These are phyloP conservation scores for Phymatocera aterrima DNA, from an alignment of 2,888 invertebrate species.

Conservation along the genomic window DNA sequence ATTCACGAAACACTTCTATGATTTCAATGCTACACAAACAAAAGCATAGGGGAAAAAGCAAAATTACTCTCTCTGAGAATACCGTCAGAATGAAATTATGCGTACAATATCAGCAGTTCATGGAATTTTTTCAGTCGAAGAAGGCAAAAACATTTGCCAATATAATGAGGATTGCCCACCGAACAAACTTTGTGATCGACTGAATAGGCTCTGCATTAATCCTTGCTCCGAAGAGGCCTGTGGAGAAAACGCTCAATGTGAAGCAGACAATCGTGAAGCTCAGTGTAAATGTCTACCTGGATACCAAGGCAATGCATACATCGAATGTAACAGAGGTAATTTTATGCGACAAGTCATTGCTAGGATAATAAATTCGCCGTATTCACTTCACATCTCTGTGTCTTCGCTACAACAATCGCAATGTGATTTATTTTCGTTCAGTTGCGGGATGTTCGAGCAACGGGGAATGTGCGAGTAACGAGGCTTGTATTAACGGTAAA, in stretches of 20 bases:
- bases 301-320: slow-evolving; percentile 86
- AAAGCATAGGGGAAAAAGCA: neutral
- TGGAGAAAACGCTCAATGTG: slow-evolving; percentile 88
- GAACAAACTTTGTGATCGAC: slow-evolving; percentile 88
- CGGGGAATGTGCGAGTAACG: slow-evolving; percentile 83
- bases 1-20: no score
- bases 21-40: no score
- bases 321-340: slow-evolving; percentile 82
- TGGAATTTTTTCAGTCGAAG: slow-evolving; percentile 69
- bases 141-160: slow-evolving; percentile 83
- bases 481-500: slow-evolving; percentile 87
- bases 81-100: neutral
- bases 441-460: slow-evolving; percentile 85
- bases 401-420: neutral
- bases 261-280: slow-evolving; percentile 85
- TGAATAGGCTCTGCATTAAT: slow-evolving; percentile 89
- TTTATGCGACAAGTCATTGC: neutral
- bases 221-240: slow-evolving; percentile 89
- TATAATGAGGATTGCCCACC: slow-evolving; percentile 94
- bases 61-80: neutral
- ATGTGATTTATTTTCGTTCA: slow-evolving; percentile 63
- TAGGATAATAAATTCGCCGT: neutral
- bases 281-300: slow-evolving; percentile 86
- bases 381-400: neutral
- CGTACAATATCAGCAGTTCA: neutral